phyloP scores from a whole-genome alignment of 2,797 vertebrate species.

The Aythya fuligula region DNA sequence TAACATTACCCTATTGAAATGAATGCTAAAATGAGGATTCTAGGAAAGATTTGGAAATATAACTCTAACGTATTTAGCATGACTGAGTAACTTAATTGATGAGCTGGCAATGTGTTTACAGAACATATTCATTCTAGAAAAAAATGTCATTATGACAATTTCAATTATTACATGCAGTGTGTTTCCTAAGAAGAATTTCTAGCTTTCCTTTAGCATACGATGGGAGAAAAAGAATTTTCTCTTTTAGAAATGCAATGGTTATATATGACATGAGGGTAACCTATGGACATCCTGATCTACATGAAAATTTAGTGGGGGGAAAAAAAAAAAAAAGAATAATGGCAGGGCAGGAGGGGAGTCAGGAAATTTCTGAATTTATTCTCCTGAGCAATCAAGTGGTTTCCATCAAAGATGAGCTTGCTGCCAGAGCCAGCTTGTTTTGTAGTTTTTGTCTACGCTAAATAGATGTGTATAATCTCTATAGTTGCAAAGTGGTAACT shows the following conservation, averaged over 20 bases:
- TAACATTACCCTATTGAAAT: constrained; percentile 15
- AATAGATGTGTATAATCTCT: not conserved
- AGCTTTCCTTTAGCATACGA: not conserved
- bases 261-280: not conserved
- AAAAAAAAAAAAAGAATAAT: not conserved
- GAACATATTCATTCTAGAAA: not conserved
- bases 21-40: not conserved
- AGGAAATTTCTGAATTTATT: not conserved
- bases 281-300: not conserved
- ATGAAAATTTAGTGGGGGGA: not conserved
- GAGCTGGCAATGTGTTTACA: not conserved
- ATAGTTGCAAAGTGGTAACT: not conserved
- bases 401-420: not conserved
- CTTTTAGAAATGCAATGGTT: not conserved
- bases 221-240: not conserved
- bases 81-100: not conserved
- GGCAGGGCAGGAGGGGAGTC: not conserved
- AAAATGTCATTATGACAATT: not conserved
- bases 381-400: not conserved
- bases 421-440: not conserved
- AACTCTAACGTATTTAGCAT: not conserved
- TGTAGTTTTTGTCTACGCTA: not conserved
- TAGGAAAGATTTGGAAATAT: not conserved
- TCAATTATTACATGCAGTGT: not conserved
- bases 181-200: not conserved